A percentile compares a stretch with the other conserved stretches of the same genome.
These are phyloP conservation scores for Schizopygopsis pylzovi DNA, from an alignment of 2,797 vertebrate genomes.

Conservation along the genomic window DNA sequence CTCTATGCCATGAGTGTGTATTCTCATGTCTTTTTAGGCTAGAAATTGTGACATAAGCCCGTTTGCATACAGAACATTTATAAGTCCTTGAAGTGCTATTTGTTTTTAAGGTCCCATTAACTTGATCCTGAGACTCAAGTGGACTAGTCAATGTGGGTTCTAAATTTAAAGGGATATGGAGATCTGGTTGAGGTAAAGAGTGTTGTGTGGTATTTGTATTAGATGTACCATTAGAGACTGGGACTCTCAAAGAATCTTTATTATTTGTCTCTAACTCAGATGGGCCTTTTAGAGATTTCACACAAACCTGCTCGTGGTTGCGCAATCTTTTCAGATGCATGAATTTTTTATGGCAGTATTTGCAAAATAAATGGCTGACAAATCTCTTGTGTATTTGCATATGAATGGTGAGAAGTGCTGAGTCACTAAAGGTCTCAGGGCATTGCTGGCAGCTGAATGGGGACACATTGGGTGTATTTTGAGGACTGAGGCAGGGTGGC, in stretches of 20 bases:
- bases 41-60: constrained; percentile 93
- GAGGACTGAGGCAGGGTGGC: constrained; percentile 74
- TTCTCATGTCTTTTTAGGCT: constrained; percentile 97
- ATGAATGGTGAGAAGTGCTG: constrained; percentile 82
- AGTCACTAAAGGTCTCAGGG: constrained; percentile 86
- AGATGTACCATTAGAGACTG: constrained; percentile 54
- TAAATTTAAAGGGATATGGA: constrained; percentile 69
- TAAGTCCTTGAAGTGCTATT: constrained; percentile 87
- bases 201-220: constrained; percentile 57
- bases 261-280: constrained; percentile 70
- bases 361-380: constrained; percentile 87
- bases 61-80: constrained; percentile 92
- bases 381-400: constrained; percentile 89
- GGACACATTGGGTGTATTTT: constrained; percentile 75
- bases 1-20: constrained; percentile 97
- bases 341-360: constrained; percentile 92
- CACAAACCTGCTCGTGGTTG: constrained; percentile 89
- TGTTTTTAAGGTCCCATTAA: constrained; percentile 78
- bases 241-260: constrained; percentile 67
- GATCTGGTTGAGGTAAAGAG: constrained; percentile 69
- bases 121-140: constrained; percentile 61
- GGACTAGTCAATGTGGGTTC: constrained; percentile 62
- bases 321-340: constrained; percentile 88
- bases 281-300: constrained; percentile 71
- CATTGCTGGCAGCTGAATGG: constrained; percentile 85